Evolutionary conservation across 2,113 vertebrate genomes (phyloP), one percentile per base, ranked within the genome.

Genomic region (Pycnonotus jocosus): DNA sequence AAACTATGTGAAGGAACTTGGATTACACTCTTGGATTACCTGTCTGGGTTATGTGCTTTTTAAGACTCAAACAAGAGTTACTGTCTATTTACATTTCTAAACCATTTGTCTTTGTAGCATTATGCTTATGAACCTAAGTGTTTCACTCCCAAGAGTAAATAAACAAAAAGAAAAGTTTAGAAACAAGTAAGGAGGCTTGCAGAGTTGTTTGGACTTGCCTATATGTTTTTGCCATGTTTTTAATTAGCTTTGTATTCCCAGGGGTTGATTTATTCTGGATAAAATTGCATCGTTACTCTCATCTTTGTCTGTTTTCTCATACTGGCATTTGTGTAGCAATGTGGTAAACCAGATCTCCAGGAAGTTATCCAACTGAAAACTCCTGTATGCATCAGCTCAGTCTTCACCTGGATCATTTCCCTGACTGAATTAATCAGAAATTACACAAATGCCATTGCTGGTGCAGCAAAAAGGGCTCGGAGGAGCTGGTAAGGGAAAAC

Each of bases 181-280:
- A 70, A 92, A 64, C 51, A 74, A 87, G 85, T 50, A 62, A 38
- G 51, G 53, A 88, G 74, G 23, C 53, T 95, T 92, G 60, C 25
- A 21, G 71, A 81, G 44, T 73, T 96, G 95, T 93, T 96, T 70
- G n/a, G 76, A 40, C 93, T 94, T 96, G 95, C 61, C 81, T 89
- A 0, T 17, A 1, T 76, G 61, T 33, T 64, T 70, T 71, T 33
- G 23, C 24, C 14, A 4, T 81, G 60, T 72, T 73, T 88, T 94
- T 94, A 93, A 94, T 93, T 88, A 95, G 56, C 10, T 85, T 73
- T 92, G 33, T 92, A 25, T 93, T 94, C 82, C 68, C 80, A 88
- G 11, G 90, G 66, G 51, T 66, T 92, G 54, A 83, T 95, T 95
- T 94, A 64, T 86, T 86, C 72, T 70, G 76, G 33, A 27, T 86